phyloP scores from a whole-genome alignment of 2,888 invertebrate species.

The Drosophila aldrichi region DNA sequence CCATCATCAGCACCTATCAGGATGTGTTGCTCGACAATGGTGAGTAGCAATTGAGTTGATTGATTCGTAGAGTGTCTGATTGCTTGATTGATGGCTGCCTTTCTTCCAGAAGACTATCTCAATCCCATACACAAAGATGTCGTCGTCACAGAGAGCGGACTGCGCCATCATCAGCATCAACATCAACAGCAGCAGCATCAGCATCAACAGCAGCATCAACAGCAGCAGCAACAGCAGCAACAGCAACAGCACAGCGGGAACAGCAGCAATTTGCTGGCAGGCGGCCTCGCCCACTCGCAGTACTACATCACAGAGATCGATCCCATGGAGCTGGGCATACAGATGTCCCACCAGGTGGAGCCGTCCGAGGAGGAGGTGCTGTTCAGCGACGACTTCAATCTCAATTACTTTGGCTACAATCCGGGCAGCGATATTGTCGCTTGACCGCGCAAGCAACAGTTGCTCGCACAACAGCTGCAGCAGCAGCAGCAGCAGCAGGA shows the following conservation, averaged over 20 bases:
- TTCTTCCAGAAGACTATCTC: slow-evolving; percentile 87
- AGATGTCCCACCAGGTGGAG: slow-evolving; percentile 82
- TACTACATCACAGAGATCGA: slow-evolving; percentile 85
- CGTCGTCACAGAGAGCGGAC: slow-evolving; percentile 90
- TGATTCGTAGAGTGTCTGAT: not conserved
- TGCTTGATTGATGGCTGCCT: slow-evolving; percentile 9
- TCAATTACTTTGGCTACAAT: slow-evolving; percentile 85
- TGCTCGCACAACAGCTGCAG: slow-evolving; percentile 16
- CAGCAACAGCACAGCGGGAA: slow-evolving; percentile 33
- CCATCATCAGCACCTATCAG: slow-evolving; percentile 84
- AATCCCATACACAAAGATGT: slow-evolving; percentile 92
- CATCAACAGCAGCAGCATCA: slow-evolving; percentile 20
- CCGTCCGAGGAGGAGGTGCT: slow-evolving; percentile 84
- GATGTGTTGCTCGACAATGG: slow-evolving; percentile 84
- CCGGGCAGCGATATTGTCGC: slow-evolving; percentile 84
- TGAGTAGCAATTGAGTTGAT: slow-evolving; percentile 51
- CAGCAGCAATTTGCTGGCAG: slow-evolving; percentile 23
- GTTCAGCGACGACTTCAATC: slow-evolving; percentile 85
- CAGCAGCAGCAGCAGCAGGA: slow-evolving; percentile 20
- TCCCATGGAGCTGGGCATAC: slow-evolving; percentile 85
- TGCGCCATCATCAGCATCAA: slow-evolving; percentile 84
- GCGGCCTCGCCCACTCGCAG: slow-evolving; percentile 64
- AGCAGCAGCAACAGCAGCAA: slow-evolving; percentile 10
- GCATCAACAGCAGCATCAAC: slow-evolving; percentile 2
- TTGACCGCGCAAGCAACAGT: slow-evolving; percentile 77